Evolutionary conservation across 2,113 vertebrate genomes (phyloP).

Genomic region (Mastomys coucha): DNA sequence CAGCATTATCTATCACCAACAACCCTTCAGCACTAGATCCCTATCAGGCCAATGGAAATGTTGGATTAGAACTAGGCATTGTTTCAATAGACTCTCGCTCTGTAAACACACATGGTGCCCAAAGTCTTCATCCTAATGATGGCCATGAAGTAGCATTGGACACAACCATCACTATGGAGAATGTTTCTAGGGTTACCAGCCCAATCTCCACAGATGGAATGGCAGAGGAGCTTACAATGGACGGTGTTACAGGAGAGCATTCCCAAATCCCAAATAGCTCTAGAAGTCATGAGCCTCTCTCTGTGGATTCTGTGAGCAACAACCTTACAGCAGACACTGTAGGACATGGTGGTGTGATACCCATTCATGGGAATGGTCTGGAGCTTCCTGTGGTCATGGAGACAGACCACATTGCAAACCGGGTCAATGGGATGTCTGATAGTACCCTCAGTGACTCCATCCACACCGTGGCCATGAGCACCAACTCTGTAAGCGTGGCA

Average conservation of each 20-base stretch:
- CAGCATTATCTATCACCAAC: slow-evolving; percentile 91
- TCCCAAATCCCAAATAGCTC: slow-evolving; percentile 91
- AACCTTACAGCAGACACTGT: slow-evolving; percentile 90
- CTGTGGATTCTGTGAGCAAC: slow-evolving; percentile 87
- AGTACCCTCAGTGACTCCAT: slow-evolving; percentile 92
- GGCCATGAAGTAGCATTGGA: slow-evolving; percentile 94
- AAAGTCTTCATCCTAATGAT: slow-evolving; percentile 92
- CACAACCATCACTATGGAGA: slow-evolving; percentile 94
- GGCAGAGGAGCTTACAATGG: slow-evolving; percentile 94
- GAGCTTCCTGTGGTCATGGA: slow-evolving; percentile 98
- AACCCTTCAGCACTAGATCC: slow-evolving; percentile 94
- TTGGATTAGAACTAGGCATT: slow-evolving; percentile 94
- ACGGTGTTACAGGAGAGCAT: slow-evolving; percentile 91
- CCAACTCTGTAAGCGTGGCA: slow-evolving; percentile 95
- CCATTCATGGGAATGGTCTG: slow-evolving; percentile 93
- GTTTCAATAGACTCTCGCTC: slow-evolving; percentile 95
- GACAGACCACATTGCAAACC: slow-evolving; percentile 91
- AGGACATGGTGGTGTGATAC: slow-evolving; percentile 92
- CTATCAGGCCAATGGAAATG: slow-evolving; percentile 92
- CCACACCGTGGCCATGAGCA: slow-evolving; percentile 93
- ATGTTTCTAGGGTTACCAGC: slow-evolving; percentile 93
- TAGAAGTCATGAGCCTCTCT: slow-evolving; percentile 90
- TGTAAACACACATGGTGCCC: slow-evolving; percentile 91
- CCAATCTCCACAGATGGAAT: slow-evolving; percentile 96
- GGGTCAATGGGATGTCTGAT: slow-evolving; percentile 88